Evolutionary conservation across 2,113 vertebrate genomes (phyloP).

Genomic region (Parus major): DNA sequence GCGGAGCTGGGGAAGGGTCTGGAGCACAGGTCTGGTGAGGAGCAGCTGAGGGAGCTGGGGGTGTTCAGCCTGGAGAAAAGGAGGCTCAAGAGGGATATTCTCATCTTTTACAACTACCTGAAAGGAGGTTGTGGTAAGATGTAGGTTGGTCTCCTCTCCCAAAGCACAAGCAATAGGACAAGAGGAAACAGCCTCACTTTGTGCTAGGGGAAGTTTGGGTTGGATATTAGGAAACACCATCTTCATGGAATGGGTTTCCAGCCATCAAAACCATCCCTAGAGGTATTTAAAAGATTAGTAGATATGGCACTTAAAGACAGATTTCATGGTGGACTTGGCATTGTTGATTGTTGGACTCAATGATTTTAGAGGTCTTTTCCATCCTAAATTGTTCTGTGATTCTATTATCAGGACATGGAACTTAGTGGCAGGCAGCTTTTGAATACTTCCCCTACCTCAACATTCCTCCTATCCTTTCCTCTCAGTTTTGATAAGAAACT

Average conservation of each 20-base stretch:
- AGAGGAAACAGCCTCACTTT: background rate
- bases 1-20: rapidly evolving
- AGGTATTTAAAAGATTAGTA: background rate
- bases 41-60: background rate
- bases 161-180: background rate
- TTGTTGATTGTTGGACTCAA: background rate
- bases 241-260: background rate
- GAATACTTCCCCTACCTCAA: background rate
- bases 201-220: background rate
- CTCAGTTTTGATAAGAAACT: background rate
- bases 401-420: background rate
- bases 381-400: background rate
- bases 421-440: background rate
- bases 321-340: background rate
- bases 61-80: background rate
- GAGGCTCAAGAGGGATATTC: background rate
- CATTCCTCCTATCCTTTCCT: background rate
- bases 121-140: background rate
- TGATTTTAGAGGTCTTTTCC: background rate
- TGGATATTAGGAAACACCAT: background rate
- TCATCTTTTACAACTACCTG: background rate
- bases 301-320: background rate
- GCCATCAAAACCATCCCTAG: background rate
- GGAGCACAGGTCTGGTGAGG: background rate
- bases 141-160: background rate